These are phyloP conservation scores for Knipowitschia caucasica DNA, from an alignment of 2,797 vertebrate genomes.

Conservation along the genomic window DNA sequence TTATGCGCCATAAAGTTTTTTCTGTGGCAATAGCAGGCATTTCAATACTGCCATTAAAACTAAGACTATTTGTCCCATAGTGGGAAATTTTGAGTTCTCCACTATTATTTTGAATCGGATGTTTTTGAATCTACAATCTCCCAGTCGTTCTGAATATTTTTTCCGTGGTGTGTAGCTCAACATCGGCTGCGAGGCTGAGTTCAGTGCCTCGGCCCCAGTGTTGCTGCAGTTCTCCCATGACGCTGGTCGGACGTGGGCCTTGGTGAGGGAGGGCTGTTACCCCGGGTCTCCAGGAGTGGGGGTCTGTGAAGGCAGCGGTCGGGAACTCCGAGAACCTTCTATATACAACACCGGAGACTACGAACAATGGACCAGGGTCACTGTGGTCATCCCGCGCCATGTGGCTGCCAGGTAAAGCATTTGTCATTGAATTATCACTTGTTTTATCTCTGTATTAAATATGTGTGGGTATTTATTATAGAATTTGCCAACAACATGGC, in stretches of 20 bases:
- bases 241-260: conserved; percentile 89
- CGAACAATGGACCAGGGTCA: conserved; percentile 93
- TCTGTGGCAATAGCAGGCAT: no score
- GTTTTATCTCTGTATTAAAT: no score
- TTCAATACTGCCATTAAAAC: no score
- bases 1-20: no score
- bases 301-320: conserved; percentile 88
- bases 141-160: neutral
- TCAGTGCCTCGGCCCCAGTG: conserved; percentile 85
- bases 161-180: conserved; percentile 78
- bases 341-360: conserved; percentile 90
- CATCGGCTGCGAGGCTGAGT: conserved; percentile 89
- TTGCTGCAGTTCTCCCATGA: conserved; percentile 95
- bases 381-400: conserved; percentile 85
- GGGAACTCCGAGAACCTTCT: conserved; percentile 87
- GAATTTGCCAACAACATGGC: no score
- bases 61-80: no score
- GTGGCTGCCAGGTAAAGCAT: conserved; percentile 86
- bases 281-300: conserved; percentile 82
- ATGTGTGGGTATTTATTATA: no score
- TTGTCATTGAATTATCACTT: neutral
- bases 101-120: no score
- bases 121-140: no score
- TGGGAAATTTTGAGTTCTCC: no score
- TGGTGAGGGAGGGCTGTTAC: conserved; percentile 92